Percentiles rank a stretch among this genome's conserved stretches.
Evolutionary conservation across 2,888 invertebrate genomes (phyloP).

Genomic region (Pseudococcus longispinus): DNA sequence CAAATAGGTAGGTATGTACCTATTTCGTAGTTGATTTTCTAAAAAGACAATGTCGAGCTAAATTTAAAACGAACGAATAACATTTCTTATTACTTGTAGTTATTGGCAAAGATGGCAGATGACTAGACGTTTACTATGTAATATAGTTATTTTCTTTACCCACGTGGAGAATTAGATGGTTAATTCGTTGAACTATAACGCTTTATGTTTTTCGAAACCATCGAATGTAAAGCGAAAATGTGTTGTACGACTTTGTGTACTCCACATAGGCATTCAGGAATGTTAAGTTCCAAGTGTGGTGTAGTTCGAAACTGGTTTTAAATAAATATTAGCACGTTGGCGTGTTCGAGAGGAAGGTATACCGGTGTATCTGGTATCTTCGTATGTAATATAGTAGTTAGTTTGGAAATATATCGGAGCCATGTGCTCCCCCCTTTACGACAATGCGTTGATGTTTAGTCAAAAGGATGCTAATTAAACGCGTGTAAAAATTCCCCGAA

Average conservation of each 20-base stretch:
- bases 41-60: background rate
- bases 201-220: background rate
- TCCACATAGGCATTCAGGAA: background rate
- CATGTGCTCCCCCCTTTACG: background rate
- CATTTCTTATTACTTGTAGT: background rate
- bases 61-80: background rate
- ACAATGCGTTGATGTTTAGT: background rate
- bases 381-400: background rate
- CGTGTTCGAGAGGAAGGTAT: background rate
- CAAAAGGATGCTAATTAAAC: constrained; percentile 16
- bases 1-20: background rate
- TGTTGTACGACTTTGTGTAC: background rate
- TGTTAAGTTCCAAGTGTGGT: constrained; percentile 7
- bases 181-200: background rate
- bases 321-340: constrained; percentile 19
- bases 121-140: background rate
- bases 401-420: background rate
- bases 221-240: background rate
- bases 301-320: constrained; percentile 28
- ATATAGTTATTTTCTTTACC: background rate
- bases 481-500: background rate
- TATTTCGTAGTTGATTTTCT: background rate
- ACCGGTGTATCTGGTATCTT: background rate
- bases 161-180: background rate
- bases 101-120: background rate